Evolutionary conservation across 2,797 vertebrate genomes (phyloP).

Genomic region (Phoxinus dragarum): DNA sequence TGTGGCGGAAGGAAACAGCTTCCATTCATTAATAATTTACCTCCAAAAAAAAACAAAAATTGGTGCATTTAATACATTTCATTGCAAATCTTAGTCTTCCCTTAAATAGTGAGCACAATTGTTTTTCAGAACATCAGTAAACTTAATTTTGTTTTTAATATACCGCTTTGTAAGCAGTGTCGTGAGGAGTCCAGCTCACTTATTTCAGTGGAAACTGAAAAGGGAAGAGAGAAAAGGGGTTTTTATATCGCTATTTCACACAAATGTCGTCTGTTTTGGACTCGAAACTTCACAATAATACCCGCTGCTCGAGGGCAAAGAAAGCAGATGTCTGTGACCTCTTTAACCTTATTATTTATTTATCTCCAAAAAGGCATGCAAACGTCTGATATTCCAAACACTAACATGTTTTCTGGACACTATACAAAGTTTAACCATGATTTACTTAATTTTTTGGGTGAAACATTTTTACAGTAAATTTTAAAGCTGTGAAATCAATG

Average conservation of each 20-base stretch:
- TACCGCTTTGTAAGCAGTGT: no score
- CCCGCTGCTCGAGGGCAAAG: neutral
- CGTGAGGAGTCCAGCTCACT: neutral
- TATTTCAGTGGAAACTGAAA: conserved; percentile 9
- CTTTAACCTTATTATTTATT: neutral
- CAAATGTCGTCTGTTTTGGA: neutral
- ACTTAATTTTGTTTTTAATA: neutral
- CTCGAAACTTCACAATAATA: neutral
- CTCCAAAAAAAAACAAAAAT: neutral
- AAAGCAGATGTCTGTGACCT: neutral
- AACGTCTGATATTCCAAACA: neutral
- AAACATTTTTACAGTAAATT: no score
- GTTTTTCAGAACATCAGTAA: neutral
- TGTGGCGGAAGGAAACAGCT: neutral
- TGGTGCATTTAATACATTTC: neutral
- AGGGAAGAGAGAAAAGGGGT: neutral
- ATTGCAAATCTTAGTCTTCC: neutral
- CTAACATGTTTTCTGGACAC: neutral
- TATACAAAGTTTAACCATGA: no score
- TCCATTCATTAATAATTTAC: neutral
- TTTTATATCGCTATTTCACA: neutral
- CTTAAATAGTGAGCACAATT: neutral
- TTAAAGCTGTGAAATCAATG: no score
- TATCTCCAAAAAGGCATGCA: neutral
- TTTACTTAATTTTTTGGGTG: no score